A percentile compares a stretch with the other conserved stretches of the same genome.
Conservation (phyloP, 1,140 invertebrate species). For the Paracyclopina nana region DNA sequence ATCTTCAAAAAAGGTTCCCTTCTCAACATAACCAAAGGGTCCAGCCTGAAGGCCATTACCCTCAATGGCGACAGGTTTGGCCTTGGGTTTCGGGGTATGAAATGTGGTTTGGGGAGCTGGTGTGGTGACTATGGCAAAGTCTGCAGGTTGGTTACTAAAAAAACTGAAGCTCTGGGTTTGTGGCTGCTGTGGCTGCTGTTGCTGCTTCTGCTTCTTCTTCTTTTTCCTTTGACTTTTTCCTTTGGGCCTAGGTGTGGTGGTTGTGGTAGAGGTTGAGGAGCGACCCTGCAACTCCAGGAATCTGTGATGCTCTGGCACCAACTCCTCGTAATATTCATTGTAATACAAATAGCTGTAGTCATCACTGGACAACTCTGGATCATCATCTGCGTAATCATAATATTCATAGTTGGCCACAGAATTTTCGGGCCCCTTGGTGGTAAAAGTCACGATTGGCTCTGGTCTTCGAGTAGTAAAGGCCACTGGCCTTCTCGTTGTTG, state of each 20-base stretch:
- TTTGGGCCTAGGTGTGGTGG: background rate
- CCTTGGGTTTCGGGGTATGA: background rate
- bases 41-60: background rate
- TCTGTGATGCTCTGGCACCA: constrained; percentile 13
- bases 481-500: background rate
- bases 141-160: background rate
- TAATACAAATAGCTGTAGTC: constrained; percentile 14
- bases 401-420: background rate
- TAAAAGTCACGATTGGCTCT: background rate
- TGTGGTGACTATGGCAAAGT: background rate
- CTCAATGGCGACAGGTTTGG: background rate
- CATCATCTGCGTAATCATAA: background rate
- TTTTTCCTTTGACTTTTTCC: background rate
- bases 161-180: too few relatives aligned
- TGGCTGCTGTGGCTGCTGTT: constrained; percentile 2
- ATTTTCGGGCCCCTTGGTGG: background rate
- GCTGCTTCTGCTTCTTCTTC: background rate
- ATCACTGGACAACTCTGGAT: background rate
- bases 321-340: constrained; percentile 15
- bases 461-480: background rate
- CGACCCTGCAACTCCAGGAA: background rate
- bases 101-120: background rate
- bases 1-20: constrained; percentile 14
- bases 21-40: constrained; percentile 14
- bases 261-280: too few relatives aligned